phyloP scores from a whole-genome alignment of 2,888 invertebrate genomes.

The Monoplex corrugatus region DNA sequence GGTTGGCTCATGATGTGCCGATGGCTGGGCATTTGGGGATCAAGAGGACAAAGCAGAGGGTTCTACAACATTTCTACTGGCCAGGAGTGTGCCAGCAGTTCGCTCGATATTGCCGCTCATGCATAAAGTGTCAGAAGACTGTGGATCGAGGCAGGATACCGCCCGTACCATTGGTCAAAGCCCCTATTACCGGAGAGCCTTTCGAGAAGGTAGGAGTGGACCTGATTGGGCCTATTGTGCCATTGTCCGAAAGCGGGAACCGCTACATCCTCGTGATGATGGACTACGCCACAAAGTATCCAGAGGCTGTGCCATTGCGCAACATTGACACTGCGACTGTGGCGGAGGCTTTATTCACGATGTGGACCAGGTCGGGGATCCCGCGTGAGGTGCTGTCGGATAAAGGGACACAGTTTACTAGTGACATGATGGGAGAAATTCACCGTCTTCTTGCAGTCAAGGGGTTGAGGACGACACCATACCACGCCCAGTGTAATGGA shows the following conservation, averaged over 20 bases:
- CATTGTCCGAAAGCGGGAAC: not conserved
- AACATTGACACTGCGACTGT: slow-evolving; percentile 57
- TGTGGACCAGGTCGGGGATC: slow-evolving; percentile 57
- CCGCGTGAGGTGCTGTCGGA: slow-evolving; percentile 60
- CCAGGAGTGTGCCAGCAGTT: not conserved
- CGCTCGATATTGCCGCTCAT: not conserved
- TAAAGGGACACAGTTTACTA: slow-evolving; percentile 20
- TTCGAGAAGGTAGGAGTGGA: not conserved
- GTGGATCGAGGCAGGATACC: not conserved
- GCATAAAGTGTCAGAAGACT: not conserved
- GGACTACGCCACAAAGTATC: not conserved
- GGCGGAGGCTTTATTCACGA: slow-evolving; percentile 46
- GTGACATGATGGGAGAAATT: slow-evolving; percentile 45
- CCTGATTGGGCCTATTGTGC: not conserved
- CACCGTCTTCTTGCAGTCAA: not conserved
- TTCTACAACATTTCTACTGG: not conserved
- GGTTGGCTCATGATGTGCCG: not conserved
- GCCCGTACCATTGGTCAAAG: not conserved
- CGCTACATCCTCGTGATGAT: not conserved
- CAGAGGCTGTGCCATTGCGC: not conserved
- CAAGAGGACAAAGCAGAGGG: not conserved
- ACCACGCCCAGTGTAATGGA: slow-evolving; percentile 8
- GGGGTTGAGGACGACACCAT: not conserved
- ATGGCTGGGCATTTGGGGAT: not conserved
- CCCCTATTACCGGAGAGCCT: not conserved